Conservation (phyloP, 2,113 vertebrate species). For the Ceyx cyanopectus region DNA sequence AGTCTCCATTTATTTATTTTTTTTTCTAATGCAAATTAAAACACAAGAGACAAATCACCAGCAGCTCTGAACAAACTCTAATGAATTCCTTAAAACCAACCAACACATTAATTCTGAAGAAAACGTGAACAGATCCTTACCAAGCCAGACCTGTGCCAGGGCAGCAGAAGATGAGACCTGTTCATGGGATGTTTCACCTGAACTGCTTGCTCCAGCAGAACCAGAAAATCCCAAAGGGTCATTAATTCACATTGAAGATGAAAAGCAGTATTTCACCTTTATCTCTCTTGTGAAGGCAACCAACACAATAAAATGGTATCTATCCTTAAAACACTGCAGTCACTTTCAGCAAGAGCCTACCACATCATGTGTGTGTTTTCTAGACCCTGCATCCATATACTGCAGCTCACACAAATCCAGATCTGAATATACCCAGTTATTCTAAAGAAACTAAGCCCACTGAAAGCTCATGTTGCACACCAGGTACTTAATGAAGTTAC, state of each 20-base stretch:
- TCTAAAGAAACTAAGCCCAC: background rate
- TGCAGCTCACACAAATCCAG: background rate
- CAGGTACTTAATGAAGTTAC: background rate
- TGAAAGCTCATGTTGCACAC: background rate
- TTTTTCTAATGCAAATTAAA: background rate
- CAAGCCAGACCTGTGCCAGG: background rate
- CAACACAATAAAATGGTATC: background rate
- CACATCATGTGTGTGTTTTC: background rate
- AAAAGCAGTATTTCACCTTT: background rate
- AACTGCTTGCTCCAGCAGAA: background rate
- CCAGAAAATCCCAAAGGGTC: background rate
- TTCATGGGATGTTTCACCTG: rapidly evolving
- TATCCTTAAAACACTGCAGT: background rate
- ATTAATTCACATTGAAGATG: background rate
- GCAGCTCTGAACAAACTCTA: background rate
- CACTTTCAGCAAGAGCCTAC: background rate
- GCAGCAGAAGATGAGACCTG: background rate
- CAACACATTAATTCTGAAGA: background rate
- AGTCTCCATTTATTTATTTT: background rate
- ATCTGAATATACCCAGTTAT: background rate
- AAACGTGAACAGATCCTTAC: background rate
- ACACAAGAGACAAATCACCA: background rate
- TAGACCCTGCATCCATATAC: background rate
- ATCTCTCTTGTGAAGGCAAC: background rate
- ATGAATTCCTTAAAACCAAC: background rate